A percentile compares a stretch with the other conserved stretches of the same genome.
Evolutionary conservation across 2,113 vertebrate species (phyloP).

Genomic region (Aix galericulata): DNA sequence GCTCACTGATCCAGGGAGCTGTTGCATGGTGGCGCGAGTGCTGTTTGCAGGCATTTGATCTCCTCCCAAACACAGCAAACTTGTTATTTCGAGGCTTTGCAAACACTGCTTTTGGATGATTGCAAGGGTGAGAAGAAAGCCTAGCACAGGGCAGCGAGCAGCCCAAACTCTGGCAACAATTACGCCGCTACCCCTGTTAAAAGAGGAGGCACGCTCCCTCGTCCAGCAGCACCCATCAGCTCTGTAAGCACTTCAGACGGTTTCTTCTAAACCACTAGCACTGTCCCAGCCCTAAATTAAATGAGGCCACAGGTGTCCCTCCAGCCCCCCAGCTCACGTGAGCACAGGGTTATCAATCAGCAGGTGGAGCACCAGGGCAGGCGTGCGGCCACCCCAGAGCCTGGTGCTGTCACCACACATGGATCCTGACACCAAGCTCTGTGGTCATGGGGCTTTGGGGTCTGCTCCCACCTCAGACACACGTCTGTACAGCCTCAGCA

Average conservation of each 20-base stretch:
- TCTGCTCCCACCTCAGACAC: not conserved
- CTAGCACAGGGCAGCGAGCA: not conserved
- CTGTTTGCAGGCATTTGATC: slow-evolving; percentile 54
- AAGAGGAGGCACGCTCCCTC: not conserved
- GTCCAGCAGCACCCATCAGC: not conserved
- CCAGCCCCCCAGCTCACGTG: not conserved
- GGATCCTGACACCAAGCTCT: not conserved
- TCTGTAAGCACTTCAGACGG: not conserved
- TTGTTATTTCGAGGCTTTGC: slow-evolving; percentile 28
- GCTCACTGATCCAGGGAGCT: not conserved
- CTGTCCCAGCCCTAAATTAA: no score
- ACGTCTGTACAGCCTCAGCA: not conserved
- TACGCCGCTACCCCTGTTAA: rapidly evolving
- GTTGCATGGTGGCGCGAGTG: slow-evolving; percentile 15
- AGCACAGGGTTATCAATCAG: not conserved
- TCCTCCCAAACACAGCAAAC: slow-evolving; percentile 48
- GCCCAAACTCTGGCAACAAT: not conserved
- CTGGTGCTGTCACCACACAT: rapidly evolving
- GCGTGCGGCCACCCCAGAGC: not conserved
- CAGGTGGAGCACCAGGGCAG: not conserved
- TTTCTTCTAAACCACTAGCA: not conserved
- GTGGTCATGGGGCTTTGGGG: not conserved
- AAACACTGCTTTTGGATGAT: not conserved
- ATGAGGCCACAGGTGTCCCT: no score
- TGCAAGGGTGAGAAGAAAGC: not conserved